These are phyloP conservation scores for Catalaphyllia jardinei DNA, from an alignment of 64 coral and sea anemone genomes.

Conservation along the genomic window DNA sequence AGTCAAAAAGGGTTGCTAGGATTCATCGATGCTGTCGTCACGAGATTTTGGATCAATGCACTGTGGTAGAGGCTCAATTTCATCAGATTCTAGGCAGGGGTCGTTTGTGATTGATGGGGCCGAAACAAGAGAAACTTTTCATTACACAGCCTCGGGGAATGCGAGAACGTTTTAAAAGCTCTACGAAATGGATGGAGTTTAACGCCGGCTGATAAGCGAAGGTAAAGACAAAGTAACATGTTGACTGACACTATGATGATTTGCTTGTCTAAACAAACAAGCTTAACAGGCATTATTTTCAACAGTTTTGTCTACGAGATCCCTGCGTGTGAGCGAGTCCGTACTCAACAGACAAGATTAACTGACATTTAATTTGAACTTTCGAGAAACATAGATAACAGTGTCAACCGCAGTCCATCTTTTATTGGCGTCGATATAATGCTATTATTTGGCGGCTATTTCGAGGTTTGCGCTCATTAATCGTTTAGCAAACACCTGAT, in stretches of 20 bases:
- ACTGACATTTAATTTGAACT: slow-evolving; percentile 52
- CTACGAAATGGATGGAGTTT: neutral
- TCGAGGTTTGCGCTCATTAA: slow-evolving; percentile 25
- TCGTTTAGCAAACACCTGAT: slow-evolving; percentile 34
- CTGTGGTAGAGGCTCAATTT: neutral
- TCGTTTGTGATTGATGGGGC: slow-evolving; percentile 19
- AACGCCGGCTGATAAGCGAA: slow-evolving; percentile 8
- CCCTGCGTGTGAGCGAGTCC: slow-evolving; percentile 31
- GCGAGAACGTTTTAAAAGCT: neutral
- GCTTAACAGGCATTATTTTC: slow-evolving; percentile 38
- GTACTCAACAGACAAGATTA: slow-evolving; percentile 26
- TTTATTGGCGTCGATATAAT: neutral
- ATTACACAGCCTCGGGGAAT: neutral
- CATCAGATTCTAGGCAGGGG: slow-evolving; percentile 10
- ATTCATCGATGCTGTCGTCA: neutral
- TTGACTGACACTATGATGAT: slow-evolving; percentile 25
- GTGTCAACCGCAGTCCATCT: slow-evolving; percentile 11
- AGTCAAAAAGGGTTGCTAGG: neutral
- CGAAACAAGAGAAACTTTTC: slow-evolving; percentile 8
- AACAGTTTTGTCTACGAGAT: slow-evolving; percentile 41
- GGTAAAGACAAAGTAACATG: neutral
- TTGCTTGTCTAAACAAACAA: slow-evolving; percentile 36
- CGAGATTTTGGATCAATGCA: slow-evolving; percentile 1
- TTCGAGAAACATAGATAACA: slow-evolving; percentile 40
- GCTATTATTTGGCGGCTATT: neutral